Evolutionary conservation across 2,797 vertebrate species (phyloP).

Genomic region (Fistularia tabacaria): DNA sequence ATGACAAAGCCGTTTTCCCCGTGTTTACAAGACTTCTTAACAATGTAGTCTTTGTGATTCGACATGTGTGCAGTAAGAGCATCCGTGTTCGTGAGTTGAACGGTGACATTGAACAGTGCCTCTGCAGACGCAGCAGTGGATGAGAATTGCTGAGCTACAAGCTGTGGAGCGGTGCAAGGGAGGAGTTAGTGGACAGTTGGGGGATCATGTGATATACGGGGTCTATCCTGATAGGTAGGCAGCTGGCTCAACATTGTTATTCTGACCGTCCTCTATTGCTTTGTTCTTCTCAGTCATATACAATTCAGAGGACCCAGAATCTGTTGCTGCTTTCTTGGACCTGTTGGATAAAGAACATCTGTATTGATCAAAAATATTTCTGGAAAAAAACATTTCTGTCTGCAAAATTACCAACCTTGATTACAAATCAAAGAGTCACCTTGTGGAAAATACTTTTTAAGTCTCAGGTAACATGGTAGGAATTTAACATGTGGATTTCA

Average conservation of each 20-base stretch:
- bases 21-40: too few species aligned
- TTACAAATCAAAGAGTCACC: too few species aligned
- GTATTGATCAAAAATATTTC: background rate
- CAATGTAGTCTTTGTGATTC: too few species aligned
- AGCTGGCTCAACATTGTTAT: conserved; percentile 71
- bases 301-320: conserved; percentile 59
- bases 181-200: conserved; percentile 1
- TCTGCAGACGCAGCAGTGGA: conserved; percentile 3
- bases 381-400: too few species aligned
- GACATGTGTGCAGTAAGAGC: background rate
- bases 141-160: conserved; percentile 49
- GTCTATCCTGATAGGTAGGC: conserved; percentile 68
- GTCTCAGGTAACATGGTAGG: too few species aligned
- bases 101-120: too few species aligned
- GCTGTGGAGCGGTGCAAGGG: conserved; percentile 41
- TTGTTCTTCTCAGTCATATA: conserved; percentile 71
- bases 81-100: conserved; percentile 36
- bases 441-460: too few species aligned
- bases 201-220: background rate
- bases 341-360: conserved; percentile 58
- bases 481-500: too few species aligned
- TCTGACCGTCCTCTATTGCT: conserved; percentile 78
- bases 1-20: too few species aligned
- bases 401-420: too few species aligned
- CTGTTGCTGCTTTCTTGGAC: conserved; percentile 67